These are phyloP conservation scores for Cantharis lateralis DNA, from an alignment of 2,888 invertebrate species.

Conservation along the genomic window DNA sequence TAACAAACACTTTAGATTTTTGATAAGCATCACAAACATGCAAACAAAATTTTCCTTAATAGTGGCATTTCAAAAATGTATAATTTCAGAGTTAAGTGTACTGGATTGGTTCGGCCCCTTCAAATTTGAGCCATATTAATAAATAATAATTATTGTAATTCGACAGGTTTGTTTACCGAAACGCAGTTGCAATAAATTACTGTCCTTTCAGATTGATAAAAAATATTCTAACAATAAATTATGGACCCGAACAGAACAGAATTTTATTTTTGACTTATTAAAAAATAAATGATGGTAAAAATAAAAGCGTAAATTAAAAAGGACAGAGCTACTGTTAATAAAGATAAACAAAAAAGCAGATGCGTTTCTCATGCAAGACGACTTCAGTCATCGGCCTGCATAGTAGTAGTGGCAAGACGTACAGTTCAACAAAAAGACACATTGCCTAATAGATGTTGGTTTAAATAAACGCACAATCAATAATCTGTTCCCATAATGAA, in stretches of 20 bases:
- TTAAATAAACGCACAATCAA: background rate
- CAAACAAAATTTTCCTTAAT: background rate
- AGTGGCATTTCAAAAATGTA: background rate
- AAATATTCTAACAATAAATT: too few species aligned
- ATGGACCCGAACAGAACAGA: background rate
- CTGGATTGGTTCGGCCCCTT: background rate
- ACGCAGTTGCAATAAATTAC: background rate
- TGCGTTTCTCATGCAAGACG: constrained; percentile 44
- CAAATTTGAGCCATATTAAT: background rate
- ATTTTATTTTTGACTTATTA: background rate
- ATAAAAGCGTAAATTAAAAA: constrained; percentile 24
- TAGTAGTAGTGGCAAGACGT: constrained; percentile 21
- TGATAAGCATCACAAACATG: background rate
- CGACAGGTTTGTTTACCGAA: background rate
- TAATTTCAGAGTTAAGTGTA: background rate
- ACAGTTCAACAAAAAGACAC: constrained; percentile 1
- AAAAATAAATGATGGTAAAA: background rate
- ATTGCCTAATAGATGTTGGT: background rate
- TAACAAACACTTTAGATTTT: background rate
- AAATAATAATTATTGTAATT: background rate
- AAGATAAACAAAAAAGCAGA: constrained; percentile 42
- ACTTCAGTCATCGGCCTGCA: constrained; percentile 44
- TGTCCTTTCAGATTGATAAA: background rate
- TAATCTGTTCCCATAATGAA: background rate
- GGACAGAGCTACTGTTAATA: constrained; percentile 37